These are phyloP conservation scores for Salvelinus sp. DNA, from an alignment of 2,113 vertebrate species.

Conservation along the genomic window DNA sequence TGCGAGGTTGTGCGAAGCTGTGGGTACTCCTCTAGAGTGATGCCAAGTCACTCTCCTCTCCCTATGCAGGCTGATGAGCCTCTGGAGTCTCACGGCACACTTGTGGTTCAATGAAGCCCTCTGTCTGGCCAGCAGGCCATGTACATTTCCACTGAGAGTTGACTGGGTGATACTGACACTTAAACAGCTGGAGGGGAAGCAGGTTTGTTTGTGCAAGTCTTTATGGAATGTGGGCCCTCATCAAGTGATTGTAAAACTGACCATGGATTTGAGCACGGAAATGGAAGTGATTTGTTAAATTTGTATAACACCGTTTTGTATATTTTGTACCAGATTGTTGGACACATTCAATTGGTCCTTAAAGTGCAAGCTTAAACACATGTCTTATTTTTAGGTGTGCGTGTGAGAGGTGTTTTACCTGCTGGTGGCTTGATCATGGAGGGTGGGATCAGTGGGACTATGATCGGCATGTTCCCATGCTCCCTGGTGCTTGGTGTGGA, in stretches of 20 bases:
- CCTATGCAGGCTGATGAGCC: slow-evolving; percentile 46
- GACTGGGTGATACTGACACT: slow-evolving; percentile 55
- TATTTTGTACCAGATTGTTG: no score
- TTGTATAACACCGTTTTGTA: no score
- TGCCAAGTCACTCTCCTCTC: slow-evolving; percentile 59
- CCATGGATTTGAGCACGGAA: no score
- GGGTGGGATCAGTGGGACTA: slow-evolving; percentile 94
- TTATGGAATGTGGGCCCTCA: no score
- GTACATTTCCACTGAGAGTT: slow-evolving; percentile 55
- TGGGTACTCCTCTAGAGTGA: slow-evolving; percentile 58
- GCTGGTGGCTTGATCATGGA: slow-evolving; percentile 96
- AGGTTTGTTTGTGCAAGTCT: slow-evolving; percentile 11
- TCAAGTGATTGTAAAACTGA: no score
- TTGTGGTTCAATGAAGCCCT: slow-evolving; percentile 65
- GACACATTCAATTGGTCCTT: no score
- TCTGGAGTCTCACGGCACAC: slow-evolving; percentile 66
- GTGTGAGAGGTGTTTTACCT: slow-evolving; percentile 77
- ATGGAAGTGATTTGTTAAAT: no score
- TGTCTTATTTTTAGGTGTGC: not conserved
- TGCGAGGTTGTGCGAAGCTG: slow-evolving; percentile 51
- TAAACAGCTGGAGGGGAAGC: slow-evolving; percentile 59
- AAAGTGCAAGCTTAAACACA: no score
- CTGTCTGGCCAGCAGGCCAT: slow-evolving; percentile 28
- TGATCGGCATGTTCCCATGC: slow-evolving; percentile 92
- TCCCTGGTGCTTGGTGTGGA: slow-evolving; percentile 89